Evolutionary conservation across 2,797 vertebrate genomes (phyloP).

Genomic region (Acanthornis magna): DNA sequence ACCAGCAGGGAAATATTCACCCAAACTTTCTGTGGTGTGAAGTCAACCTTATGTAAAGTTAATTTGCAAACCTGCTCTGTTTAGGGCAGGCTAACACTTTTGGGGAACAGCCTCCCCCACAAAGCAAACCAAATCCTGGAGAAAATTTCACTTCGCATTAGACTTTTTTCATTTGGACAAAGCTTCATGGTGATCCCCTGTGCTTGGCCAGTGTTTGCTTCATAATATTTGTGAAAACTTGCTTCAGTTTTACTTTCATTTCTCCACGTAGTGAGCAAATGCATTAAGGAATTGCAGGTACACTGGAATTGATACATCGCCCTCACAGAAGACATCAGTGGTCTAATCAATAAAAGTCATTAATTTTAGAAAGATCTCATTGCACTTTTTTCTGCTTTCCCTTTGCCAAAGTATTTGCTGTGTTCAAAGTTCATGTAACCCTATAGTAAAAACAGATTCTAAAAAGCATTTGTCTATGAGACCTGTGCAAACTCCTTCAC

Average conservation of each 20-base stretch:
- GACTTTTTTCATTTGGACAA: not conserved
- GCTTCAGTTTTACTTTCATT: not conserved
- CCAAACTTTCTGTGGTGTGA: accelerated
- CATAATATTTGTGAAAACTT: not conserved
- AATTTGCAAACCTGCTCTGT: not conserved
- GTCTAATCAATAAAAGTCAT: not conserved
- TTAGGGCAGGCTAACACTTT: not conserved
- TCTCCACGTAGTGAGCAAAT: not conserved
- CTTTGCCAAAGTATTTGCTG: not conserved
- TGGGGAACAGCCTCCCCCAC: not conserved
- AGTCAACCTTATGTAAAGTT: not conserved
- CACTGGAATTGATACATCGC: not conserved
- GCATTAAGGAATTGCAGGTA: not conserved
- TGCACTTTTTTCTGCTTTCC: not conserved
- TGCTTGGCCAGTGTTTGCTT: not conserved
- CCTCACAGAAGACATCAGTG: not conserved
- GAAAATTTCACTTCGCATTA: not conserved
- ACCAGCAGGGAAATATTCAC: not conserved
- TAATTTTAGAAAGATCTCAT: not conserved
- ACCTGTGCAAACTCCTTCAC: not conserved
- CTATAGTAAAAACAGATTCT: not conserved
- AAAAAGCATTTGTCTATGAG: not conserved
- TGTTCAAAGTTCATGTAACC: not conserved
- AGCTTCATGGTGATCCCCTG: not conserved
- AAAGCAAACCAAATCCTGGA: not conserved